These are phyloP conservation scores for Theristicus caerulescens DNA, from an alignment of 2,113 vertebrate genomes.

Conservation along the genomic window DNA sequence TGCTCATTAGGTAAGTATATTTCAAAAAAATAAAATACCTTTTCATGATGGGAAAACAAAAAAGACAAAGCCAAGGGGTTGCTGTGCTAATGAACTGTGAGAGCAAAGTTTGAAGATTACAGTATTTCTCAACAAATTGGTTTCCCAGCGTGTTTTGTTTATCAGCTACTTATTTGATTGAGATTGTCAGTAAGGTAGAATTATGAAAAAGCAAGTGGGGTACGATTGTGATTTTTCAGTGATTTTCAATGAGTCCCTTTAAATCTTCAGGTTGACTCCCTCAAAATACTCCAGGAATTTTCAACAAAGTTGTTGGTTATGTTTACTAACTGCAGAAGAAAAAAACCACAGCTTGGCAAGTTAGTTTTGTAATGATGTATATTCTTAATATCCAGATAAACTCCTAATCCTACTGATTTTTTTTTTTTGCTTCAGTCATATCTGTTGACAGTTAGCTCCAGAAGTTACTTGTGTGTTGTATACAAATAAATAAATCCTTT, in stretches of 20 bases:
- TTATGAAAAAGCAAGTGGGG: neutral
- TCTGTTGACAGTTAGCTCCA: conserved; percentile 18
- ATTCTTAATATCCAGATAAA: conserved; percentile 10
- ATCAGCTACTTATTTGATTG: neutral
- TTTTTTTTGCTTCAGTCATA: neutral
- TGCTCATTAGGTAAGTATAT: neutral
- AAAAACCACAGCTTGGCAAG: neutral
- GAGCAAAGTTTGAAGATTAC: neutral
- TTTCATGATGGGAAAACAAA: neutral
- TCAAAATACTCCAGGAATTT: neutral
- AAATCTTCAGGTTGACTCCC: neutral
- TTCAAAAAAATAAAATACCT: neutral
- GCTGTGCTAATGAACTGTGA: neutral
- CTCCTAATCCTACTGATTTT: neutral
- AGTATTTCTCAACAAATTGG: neutral
- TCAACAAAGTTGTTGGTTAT: neutral
- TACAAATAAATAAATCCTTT: conserved; percentile 41
- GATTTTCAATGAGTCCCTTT: neutral
- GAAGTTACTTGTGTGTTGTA: neutral
- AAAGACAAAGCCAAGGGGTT: neutral
- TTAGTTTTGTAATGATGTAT: neutral
- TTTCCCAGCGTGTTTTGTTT: neutral
- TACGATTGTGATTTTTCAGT: neutral
- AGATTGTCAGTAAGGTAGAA: neutral
- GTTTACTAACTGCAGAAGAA: neutral